Conservation (phyloP, 2,797 vertebrate genomes). For the Delichon dasypus region DNA sequence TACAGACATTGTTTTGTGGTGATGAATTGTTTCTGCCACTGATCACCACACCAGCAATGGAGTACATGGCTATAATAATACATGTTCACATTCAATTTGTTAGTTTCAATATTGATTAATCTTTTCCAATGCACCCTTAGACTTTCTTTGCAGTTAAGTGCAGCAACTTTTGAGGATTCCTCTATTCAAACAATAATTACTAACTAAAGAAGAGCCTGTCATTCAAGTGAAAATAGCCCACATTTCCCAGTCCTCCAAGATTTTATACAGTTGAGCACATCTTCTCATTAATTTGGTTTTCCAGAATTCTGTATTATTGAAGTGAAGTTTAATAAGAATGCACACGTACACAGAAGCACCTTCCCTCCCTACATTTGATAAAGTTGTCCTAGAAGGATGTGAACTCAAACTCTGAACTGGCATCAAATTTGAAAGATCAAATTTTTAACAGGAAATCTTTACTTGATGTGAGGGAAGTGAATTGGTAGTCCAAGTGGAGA, state of each 20-base stretch:
- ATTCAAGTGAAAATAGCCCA: neutral
- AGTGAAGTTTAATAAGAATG: neutral
- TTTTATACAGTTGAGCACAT: neutral
- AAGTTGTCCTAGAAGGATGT: neutral
- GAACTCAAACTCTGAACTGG: neutral
- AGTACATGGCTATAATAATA: neutral
- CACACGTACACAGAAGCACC: neutral
- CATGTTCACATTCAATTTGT: neutral
- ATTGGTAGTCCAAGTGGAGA: neutral
- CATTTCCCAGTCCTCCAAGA: neutral
- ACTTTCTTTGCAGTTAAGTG: neutral
- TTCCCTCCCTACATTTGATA: neutral
- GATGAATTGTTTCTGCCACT: conserved; percentile 6
- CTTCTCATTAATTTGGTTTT: neutral
- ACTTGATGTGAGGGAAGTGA: neutral
- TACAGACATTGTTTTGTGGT: neutral
- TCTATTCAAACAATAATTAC: neutral
- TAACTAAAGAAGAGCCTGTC: neutral
- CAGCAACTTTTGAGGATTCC: neutral
- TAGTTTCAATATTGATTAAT: neutral
- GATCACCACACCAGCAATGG: neutral
- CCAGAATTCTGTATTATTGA: neutral
- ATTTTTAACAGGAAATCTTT: neutral
- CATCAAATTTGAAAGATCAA: neutral
- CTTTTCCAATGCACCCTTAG: neutral